Evolutionary conservation across 2,797 vertebrate genomes (phyloP).

Genomic region (Epinephelus awoara): DNA sequence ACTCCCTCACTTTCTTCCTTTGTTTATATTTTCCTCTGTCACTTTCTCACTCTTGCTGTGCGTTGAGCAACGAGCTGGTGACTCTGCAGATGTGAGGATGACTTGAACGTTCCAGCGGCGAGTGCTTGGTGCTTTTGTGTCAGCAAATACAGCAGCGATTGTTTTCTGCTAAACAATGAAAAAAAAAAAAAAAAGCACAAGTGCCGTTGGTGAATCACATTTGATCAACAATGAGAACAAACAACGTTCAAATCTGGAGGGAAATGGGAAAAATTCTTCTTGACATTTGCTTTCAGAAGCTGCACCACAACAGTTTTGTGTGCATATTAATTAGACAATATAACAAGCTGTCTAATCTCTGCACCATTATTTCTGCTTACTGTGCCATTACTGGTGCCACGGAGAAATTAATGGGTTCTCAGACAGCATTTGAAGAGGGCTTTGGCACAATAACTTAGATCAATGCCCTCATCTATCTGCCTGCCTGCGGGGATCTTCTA

Average conservation of each 20-base stretch:
- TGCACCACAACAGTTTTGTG: slow-evolving; percentile 20
- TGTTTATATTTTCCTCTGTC: slow-evolving; percentile 59
- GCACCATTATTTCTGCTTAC: slow-evolving; percentile 48
- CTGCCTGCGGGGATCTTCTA: slow-evolving; percentile 38
- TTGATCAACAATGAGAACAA: slow-evolving; percentile 47
- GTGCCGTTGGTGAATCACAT: slow-evolving; percentile 22
- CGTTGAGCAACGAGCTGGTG: slow-evolving; percentile 27
- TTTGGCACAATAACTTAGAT: slow-evolving; percentile 61
- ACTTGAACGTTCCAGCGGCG: slow-evolving; percentile 24
- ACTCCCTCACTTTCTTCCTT: slow-evolving; percentile 53
- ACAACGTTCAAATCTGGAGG: slow-evolving; percentile 22
- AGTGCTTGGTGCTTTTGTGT: slow-evolving; percentile 56
- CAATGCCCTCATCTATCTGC: slow-evolving; percentile 55
- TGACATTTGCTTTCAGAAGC: slow-evolving; percentile 26
- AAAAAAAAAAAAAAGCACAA: neutral
- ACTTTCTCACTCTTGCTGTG: slow-evolving; percentile 18
- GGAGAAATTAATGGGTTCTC: slow-evolving; percentile 50
- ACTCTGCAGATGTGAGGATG: slow-evolving; percentile 55
- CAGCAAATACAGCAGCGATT: slow-evolving; percentile 57
- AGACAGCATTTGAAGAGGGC: slow-evolving; percentile 33
- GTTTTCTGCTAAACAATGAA: slow-evolving; percentile 48
- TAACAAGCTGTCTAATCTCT: slow-evolving; percentile 39
- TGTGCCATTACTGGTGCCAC: slow-evolving; percentile 33
- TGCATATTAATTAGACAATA: slow-evolving; percentile 30
- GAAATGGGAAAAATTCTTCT: neutral